Conservation (phyloP, 2,888 invertebrate genomes). For the Lasioglossum marginatum region DNA sequence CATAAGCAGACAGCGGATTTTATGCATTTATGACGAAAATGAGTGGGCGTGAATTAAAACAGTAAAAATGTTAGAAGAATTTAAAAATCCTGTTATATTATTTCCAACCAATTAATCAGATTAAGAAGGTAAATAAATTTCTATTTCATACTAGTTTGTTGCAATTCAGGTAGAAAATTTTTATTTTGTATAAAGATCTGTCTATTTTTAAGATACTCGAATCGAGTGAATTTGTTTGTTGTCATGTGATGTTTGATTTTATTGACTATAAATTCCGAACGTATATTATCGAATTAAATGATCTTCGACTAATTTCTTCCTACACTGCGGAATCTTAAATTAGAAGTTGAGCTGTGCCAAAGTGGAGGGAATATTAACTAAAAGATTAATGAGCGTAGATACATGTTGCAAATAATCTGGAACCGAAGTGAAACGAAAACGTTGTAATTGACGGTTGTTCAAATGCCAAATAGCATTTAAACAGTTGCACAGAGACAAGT, state of each 20-base stretch:
- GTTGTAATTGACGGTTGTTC: background rate
- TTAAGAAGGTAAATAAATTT: too few relatives aligned
- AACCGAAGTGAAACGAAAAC: background rate
- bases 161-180: too few relatives aligned
- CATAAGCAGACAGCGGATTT: background rate
- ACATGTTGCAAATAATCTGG: background rate
- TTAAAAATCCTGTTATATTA: too few relatives aligned
- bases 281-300: background rate
- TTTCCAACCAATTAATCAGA: too few relatives aligned
- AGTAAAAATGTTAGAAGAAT: too few relatives aligned
- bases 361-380: background rate
- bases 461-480: background rate
- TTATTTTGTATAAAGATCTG: too few relatives aligned
- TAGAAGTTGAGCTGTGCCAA: background rate
- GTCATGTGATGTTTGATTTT: background rate
- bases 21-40: too few relatives aligned
- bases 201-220: background rate
- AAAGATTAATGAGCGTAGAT: background rate
- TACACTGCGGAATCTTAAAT: background rate
- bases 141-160: too few relatives aligned
- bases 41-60: too few relatives aligned
- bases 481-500: background rate
- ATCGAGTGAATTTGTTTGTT: background rate
- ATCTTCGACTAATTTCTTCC: background rate
- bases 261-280: background rate